phyloP scores from a whole-genome alignment of 2,113 vertebrate species.

The Sceloporus undulatus region DNA sequence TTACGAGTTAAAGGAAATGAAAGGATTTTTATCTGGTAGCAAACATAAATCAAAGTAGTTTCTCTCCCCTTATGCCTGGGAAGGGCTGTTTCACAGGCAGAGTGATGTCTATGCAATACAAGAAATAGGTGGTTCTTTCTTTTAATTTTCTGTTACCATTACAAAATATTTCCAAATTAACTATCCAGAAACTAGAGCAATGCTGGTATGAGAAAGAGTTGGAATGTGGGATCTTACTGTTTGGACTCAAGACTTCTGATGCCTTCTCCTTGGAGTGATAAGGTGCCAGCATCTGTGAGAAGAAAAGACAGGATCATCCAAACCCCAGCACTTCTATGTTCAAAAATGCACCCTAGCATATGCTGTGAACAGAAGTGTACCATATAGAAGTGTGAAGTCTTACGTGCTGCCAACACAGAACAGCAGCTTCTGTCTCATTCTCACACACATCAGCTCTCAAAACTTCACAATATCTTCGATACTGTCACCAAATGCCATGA shows the following conservation, averaged over 20 bases:
- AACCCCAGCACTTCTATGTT: no score
- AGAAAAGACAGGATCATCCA: no score
- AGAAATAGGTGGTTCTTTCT: constrained; percentile 8
- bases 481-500: no score
- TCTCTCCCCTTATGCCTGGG: no score
- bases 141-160: neutral
- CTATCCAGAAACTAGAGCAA: neutral
- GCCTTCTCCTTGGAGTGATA: neutral
- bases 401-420: no score
- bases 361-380: no score
- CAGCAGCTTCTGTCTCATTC: no score
- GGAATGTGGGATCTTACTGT: neutral
- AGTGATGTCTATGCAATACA: neutral
- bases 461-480: neutral
- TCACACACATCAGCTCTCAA: neutral
- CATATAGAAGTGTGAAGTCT: no score
- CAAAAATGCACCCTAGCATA: no score
- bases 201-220: neutral
- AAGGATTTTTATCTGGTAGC: neutral
- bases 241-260: neutral
- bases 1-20: neutral
- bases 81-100: neutral
- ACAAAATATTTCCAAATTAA: neutral
- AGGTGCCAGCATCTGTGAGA: no score
- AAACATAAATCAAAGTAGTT: neutral